Percentiles rank a stretch among this genome's conserved stretches.
phyloP scores from a whole-genome alignment of 2,888 invertebrate genomes.

The Acanthoscelides obtectus region DNA sequence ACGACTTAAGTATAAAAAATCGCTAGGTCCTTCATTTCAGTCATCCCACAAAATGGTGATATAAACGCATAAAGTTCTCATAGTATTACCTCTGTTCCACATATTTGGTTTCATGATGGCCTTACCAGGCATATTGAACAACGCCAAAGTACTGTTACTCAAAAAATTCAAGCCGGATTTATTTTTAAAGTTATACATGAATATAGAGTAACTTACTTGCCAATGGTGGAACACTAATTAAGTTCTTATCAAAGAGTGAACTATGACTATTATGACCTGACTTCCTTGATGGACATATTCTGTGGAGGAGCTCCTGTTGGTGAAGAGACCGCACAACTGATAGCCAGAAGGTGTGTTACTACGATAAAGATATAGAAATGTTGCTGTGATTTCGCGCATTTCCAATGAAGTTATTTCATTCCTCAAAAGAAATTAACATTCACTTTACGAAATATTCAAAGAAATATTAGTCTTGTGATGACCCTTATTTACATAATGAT shows the following conservation, averaged over 20 bases:
- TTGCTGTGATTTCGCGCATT: no score
- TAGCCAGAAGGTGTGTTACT: not conserved
- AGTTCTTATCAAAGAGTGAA: not conserved
- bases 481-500: no score
- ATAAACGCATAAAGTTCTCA: not conserved
- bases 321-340: not conserved
- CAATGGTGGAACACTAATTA: not conserved
- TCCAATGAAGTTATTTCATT: no score
- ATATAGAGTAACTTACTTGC: not conserved
- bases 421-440: no score
- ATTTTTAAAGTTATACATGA: not conserved
- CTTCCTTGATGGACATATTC: not conserved
- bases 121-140: not conserved
- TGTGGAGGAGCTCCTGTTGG: constrained; percentile 1
- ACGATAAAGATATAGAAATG: no score
- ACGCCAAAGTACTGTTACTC: not conserved
- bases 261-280: not conserved
- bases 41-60: not conserved
- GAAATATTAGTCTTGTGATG: no score
- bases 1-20: no score
- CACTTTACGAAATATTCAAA: no score
- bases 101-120: not conserved
- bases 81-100: not conserved
- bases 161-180: not conserved
- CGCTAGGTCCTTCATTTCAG: no score